These are phyloP conservation scores for Willowsia nigromaculata DNA, from an alignment of 2,888 invertebrate genomes.

Conservation along the genomic window DNA sequence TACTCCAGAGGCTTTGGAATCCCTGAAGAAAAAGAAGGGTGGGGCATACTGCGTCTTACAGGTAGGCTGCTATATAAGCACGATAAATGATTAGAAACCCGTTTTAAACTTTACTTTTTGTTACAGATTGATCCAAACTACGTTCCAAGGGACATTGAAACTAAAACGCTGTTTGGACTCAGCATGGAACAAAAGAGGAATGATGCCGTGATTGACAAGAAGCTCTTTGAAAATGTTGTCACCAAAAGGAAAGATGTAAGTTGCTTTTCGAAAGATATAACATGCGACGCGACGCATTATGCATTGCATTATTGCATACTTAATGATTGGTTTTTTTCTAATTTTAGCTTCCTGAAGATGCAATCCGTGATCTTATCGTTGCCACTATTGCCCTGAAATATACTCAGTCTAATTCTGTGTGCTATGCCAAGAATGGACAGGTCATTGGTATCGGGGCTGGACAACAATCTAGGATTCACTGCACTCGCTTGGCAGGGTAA, in stretches of 20 bases:
- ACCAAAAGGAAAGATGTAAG: conserved; percentile 84
- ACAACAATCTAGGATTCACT: conserved; percentile 98
- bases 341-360: conserved; percentile 85
- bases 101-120: conserved; percentile 61
- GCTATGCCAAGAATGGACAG: conserved; percentile 95
- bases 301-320: background rate
- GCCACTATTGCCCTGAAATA: conserved; percentile 98
- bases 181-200: conserved; percentile 94
- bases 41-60: conserved; percentile 94
- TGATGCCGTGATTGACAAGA: conserved; percentile 89
- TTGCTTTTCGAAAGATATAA: background rate
- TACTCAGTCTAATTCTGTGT: conserved; percentile 99
- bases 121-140: conserved; percentile 92
- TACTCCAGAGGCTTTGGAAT: conserved; percentile 88
- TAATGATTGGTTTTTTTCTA: conserved; percentile 24
- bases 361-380: conserved; percentile 93
- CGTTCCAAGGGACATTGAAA: conserved; percentile 90
- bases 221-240: conserved; percentile 91
- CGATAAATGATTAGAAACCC: background rate
- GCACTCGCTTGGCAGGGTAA: conserved; percentile 92
- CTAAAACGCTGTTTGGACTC: conserved; percentile 90
- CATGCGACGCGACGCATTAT: no score
- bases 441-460: conserved; percentile 99
- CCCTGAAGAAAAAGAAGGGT: conserved; percentile 96
- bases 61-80: conserved; percentile 79